Base-by-base conservation (phyloP, 2,888 invertebrate genomes). In the Elysia crispata region DNA sequence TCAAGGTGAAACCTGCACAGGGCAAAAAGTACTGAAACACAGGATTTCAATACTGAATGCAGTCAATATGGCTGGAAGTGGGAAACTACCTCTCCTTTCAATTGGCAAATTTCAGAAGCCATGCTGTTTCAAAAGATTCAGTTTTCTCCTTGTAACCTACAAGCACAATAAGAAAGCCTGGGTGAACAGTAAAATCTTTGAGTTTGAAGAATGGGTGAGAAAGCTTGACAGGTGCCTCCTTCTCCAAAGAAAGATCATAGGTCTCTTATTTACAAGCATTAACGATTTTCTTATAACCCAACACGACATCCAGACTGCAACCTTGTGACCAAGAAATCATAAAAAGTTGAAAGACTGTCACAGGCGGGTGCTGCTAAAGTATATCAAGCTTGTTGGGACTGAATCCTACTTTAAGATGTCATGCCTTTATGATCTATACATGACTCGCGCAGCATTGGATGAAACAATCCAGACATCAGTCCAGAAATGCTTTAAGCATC, bases 321-420 rank as follows among this genome's bases (percentile, higher is more conserved):
- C 87, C 87, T 5, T 85, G 86, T 83, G 84, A 86, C 76, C 84
- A 85, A 66, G 85, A 85, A 0, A 81, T 88, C 31, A 85, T 86
- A n/a, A 72, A 83, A 11, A 81, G 81, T 49, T 72, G n/a, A n/a
- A n/a, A 18, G 41, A 70, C 62, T 81, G 80, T 64, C 20, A 74
- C 3, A 77, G 77, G 54, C 69, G 30, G 25, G 66, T 66, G 25
- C 30, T 66, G 25, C 6, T 5, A 18, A n/a, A 28, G 6, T 66
- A 60, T 18, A 60, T 18, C 6, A 60, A 6, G 15, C 20, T 20
- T 60, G 20, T 3, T 20, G 20, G 54, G 20, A 15, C 60, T 23
- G 60, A 60, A 3, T 60, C 60, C 72, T 79, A 81, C 81, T 60
- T 31, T 23, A 73, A 31, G 50, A 60, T 75, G 60, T 28, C 57